These are phyloP conservation scores for Porites lutea DNA, from an alignment of 64 coral and sea anemone genomes.

Conservation along the genomic window DNA sequence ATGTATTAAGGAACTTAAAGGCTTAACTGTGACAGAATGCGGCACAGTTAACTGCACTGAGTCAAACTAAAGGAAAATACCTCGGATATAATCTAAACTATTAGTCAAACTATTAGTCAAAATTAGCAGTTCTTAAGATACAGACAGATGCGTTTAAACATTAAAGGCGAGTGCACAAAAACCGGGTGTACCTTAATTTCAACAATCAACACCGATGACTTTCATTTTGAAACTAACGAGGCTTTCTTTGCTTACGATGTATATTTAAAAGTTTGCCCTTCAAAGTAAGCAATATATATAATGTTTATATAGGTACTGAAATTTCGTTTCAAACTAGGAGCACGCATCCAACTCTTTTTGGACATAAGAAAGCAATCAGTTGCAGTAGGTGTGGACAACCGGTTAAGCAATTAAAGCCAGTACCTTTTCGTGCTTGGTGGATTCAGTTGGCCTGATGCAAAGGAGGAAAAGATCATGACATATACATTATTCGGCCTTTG, in stretches of 20 bases:
- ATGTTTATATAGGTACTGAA: neutral
- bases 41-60: neutral
- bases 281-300: slow-evolving; percentile 21
- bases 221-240: neutral
- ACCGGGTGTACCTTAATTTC: neutral
- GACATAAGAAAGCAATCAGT: no score
- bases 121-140: no score
- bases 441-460: no score
- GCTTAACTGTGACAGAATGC: neutral
- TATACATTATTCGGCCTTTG: neutral
- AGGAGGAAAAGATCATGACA: no score
- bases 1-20: neutral
- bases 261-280: neutral
- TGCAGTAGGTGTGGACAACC: no score
- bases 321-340: neutral
- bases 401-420: no score
- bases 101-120: neutral
- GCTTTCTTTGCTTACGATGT: neutral
- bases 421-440: no score
- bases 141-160: neutral
- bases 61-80: neutral
- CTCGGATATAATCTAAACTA: no score
- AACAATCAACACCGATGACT: no score
- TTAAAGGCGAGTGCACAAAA: neutral
- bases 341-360: neutral